phyloP scores from a whole-genome alignment of 2,888 invertebrate genomes.

The Drosophila robusta region DNA sequence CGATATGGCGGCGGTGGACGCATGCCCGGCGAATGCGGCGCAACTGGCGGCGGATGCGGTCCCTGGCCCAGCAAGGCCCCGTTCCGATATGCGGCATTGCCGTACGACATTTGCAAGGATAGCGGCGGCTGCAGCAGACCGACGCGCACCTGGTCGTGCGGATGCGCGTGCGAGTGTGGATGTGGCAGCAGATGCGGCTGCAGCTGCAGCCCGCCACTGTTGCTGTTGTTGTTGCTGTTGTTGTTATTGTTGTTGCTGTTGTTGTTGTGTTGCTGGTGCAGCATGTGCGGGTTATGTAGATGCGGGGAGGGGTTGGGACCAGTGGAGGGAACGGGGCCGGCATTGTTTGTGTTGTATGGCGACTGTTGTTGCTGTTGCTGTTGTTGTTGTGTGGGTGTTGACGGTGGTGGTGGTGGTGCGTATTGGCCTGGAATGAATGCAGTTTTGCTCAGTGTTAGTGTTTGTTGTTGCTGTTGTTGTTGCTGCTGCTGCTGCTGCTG shows the following conservation, averaged over 20 bases:
- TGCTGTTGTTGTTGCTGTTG: slow-evolving; percentile 22
- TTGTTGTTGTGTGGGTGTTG: slow-evolving; percentile 70
- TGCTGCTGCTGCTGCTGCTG: slow-evolving; percentile 34
- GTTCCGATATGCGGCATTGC: slow-evolving; percentile 46
- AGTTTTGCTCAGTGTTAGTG: slow-evolving; percentile 66
- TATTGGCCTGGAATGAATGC: slow-evolving; percentile 84
- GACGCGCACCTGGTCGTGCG: slow-evolving; percentile 64
- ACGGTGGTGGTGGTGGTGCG: slow-evolving; percentile 57
- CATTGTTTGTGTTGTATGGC: slow-evolving; percentile 63
- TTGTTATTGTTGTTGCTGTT: slow-evolving; percentile 30
- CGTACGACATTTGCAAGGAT: slow-evolving; percentile 40
- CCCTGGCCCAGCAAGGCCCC: slow-evolving; percentile 66
- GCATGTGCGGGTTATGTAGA: slow-evolving; percentile 69
- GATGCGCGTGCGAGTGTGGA: slow-evolving; percentile 46
- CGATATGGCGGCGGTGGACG: slow-evolving; percentile 78
- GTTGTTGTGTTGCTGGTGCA: slow-evolving; percentile 48
- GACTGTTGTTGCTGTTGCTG: slow-evolving; percentile 70
- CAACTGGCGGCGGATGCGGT: slow-evolving; percentile 37
- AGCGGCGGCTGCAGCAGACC: slow-evolving; percentile 67
- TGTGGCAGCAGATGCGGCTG: slow-evolving; percentile 55
- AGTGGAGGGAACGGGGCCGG: slow-evolving; percentile 34
- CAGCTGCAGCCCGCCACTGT: slow-evolving; percentile 26
- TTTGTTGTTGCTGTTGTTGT: slow-evolving; percentile 55
- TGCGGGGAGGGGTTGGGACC: slow-evolving; percentile 60
- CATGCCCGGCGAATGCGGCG: slow-evolving; percentile 58